Percentiles rank a stretch among this genome's conserved stretches.
Evolutionary conservation across 2,113 vertebrate genomes (phyloP).

Genomic region (Chelonoidis abingdonii): DNA sequence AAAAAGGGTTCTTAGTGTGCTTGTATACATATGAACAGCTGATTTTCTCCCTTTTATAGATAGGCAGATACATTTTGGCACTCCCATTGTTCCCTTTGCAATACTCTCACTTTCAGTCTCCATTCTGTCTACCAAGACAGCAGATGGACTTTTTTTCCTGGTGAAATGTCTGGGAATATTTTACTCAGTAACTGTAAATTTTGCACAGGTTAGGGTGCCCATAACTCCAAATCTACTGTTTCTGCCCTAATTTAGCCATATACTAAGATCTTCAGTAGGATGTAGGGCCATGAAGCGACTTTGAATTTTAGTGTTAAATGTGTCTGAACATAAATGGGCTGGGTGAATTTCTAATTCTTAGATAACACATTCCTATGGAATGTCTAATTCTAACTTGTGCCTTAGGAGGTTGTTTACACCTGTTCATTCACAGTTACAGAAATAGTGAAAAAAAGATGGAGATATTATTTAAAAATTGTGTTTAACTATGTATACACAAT

Average conservation of each 20-base stretch:
- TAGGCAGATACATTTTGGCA: not conserved
- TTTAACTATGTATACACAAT: not conserved
- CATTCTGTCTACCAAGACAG: not conserved
- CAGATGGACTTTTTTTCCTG: not conserved
- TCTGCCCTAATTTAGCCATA: not conserved
- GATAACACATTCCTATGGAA: too few species aligned
- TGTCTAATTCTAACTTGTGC: not conserved
- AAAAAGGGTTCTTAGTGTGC: not conserved
- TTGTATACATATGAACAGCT: not conserved
- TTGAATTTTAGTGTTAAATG: too few species aligned
- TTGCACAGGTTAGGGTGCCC: not conserved
- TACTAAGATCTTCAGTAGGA: not conserved
- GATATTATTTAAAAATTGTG: not conserved
- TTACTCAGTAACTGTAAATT: not conserved
- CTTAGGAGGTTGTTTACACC: not conserved
- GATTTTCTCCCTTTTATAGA: not conserved
- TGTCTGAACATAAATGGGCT: too few species aligned
- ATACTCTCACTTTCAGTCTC: not conserved
- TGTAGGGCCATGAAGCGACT: not conserved
- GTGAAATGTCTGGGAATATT: not conserved
- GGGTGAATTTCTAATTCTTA: not conserved
- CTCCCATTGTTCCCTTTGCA: not conserved
- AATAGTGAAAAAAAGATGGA: not conserved
- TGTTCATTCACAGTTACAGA: not conserved
- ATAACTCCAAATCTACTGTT: not conserved